Conservation (phyloP, 1,140 invertebrate species). For the Sogatella furcifera region DNA sequence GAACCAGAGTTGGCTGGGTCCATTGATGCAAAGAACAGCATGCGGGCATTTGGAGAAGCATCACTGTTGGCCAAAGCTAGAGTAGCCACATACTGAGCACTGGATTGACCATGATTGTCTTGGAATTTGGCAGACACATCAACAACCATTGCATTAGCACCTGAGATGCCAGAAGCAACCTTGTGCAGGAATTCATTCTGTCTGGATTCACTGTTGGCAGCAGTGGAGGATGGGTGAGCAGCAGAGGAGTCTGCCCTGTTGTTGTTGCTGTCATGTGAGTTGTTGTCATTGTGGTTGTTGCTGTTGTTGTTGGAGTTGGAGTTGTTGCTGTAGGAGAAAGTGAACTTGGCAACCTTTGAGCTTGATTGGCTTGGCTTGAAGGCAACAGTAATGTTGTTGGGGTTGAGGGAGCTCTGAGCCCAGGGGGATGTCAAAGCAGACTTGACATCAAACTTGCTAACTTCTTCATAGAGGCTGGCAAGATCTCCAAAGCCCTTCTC, state of each 20-base stretch:
- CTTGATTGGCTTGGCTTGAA: conserved; percentile 23
- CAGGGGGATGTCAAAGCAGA: conserved; percentile 21
- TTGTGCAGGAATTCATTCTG: conserved; percentile 38
- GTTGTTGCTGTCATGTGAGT: conserved; percentile 4
- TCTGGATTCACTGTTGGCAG: conserved; percentile 33
- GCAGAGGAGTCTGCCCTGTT: conserved; percentile 3
- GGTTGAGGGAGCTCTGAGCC: conserved; percentile 17
- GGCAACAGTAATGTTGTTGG: conserved; percentile 15
- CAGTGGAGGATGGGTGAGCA: conserved; percentile 22
- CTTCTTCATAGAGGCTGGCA: conserved; percentile 16
- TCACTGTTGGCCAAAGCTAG: conserved; percentile 37
- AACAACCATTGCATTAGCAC: conserved; percentile 34
- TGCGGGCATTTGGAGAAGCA: conserved; percentile 39
- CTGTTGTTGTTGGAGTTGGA: conserved; percentile 11
- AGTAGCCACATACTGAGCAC: conserved; percentile 35
- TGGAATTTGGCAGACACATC: conserved; percentile 40
- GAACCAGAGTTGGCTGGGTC: conserved; percentile 21
- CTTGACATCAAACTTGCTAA: conserved; percentile 21
- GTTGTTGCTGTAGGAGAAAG: conserved; percentile 12
- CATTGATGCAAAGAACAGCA: conserved; percentile 33
- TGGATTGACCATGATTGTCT: conserved; percentile 28
- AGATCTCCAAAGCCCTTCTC: conserved; percentile 32
- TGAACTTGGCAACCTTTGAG: conserved; percentile 21
- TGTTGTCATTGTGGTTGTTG: background rate
- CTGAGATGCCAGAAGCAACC: conserved; percentile 36